Conservation (phyloP, 2,797 vertebrate species). For the Hyperoplus immaculatus region DNA sequence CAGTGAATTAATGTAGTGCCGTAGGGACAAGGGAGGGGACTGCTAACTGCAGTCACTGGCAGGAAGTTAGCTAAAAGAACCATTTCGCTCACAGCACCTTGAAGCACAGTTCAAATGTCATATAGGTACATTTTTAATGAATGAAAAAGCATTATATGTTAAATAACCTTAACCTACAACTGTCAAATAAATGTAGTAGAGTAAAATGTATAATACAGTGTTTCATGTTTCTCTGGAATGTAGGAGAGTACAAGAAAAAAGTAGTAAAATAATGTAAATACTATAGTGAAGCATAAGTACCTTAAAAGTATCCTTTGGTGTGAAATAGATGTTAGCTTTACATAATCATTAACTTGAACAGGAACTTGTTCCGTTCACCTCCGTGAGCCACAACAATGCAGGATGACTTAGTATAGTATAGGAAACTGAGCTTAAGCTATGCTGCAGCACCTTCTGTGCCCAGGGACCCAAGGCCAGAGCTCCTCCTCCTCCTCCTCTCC, state of each 20-base stretch:
- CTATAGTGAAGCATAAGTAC: not conserved
- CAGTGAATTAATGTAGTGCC: too few relatives aligned
- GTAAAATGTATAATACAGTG: not conserved
- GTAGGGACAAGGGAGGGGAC: too few relatives aligned
- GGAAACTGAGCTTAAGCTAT: constrained; percentile 58
- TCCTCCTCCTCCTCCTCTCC: constrained; percentile 83
- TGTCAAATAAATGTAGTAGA: not conserved
- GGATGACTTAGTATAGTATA: constrained; percentile 57
- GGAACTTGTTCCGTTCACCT: constrained; percentile 24
- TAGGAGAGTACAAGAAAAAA: not conserved
- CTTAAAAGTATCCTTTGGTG: not conserved
- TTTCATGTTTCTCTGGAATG: not conserved
- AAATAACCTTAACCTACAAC: not conserved
- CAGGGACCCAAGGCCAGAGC: constrained; percentile 91
- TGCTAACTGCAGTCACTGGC: too few relatives aligned
- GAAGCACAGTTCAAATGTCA: too few relatives aligned
- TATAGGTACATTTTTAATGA: too few relatives aligned
- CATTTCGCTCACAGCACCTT: too few relatives aligned
- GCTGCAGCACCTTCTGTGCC: constrained; percentile 90
- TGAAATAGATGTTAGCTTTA: constrained; percentile 18
- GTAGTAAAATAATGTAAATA: not conserved
- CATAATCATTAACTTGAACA: constrained; percentile 12
- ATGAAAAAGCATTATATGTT: too few relatives aligned
- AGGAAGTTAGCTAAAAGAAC: too few relatives aligned
- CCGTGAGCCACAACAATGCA: constrained; percentile 37